These are phyloP conservation scores for Hypocryptadius cinnamomeus DNA, from an alignment of 2,113 vertebrate species.

Conservation along the genomic window DNA sequence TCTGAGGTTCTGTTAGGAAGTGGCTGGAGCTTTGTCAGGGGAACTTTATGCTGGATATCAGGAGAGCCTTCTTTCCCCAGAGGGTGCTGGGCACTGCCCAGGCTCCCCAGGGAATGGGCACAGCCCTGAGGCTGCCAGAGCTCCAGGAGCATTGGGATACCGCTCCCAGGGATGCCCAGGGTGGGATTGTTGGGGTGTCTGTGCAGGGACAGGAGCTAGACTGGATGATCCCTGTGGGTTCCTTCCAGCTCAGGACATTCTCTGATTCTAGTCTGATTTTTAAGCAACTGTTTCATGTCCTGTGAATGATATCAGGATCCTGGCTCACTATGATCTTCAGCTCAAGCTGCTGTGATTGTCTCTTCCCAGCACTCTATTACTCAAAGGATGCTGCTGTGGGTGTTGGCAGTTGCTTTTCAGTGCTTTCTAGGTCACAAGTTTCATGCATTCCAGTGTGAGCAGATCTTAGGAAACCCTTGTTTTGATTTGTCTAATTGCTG, in stretches of 20 bases:
- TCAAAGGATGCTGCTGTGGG: neutral
- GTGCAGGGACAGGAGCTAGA: neutral
- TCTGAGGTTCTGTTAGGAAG: neutral
- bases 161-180: rapidly evolving
- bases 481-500: neutral
- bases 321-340: neutral
- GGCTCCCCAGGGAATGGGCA: neutral
- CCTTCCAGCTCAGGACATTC: neutral
- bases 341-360: neutral
- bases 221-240: rapidly evolving
- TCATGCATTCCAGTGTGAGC: neutral
- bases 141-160: rapidly evolving
- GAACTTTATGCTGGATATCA: neutral
- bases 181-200: neutral
- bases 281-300: neutral
- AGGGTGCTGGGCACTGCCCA: neutral
- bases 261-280: neutral
- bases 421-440: constrained; percentile 28
- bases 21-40: neutral
- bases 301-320: neutral
- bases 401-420: neutral
- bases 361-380: neutral
- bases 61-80: neutral
- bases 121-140: neutral
- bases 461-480: constrained; percentile 26